Evolutionary conservation across 2,888 invertebrate species (phyloP).

Genomic region (Hyalella azteca): DNA sequence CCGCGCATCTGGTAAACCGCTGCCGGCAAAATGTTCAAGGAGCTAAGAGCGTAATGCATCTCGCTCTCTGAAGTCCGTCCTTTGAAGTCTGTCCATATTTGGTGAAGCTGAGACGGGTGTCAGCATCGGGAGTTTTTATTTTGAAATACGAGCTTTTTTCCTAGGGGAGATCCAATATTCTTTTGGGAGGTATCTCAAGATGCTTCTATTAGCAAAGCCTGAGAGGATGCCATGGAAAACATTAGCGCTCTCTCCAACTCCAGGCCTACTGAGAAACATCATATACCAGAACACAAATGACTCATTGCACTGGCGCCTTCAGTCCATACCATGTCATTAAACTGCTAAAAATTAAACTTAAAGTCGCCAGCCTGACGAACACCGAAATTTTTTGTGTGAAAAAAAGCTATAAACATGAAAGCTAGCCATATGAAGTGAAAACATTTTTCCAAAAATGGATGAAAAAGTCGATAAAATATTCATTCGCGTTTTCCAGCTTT

Average conservation of each 20-base stretch:
- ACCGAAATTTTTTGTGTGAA: too few species aligned
- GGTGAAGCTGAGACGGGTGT: conserved; percentile 5
- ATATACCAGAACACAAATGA: not conserved
- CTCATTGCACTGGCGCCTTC: not conserved
- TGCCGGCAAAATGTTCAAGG: not conserved
- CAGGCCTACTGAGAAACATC: not conserved
- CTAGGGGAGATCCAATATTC: conserved; percentile 22
- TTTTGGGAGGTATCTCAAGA: conserved; percentile 14
- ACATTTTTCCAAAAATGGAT: too few species aligned
- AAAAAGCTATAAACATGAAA: too few species aligned
- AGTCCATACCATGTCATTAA: not conserved
- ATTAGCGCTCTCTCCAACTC: not conserved
- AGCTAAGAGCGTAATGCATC: not conserved
- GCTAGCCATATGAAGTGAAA: too few species aligned
- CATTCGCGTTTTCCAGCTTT: too few species aligned
- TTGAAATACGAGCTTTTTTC: conserved; percentile 22
- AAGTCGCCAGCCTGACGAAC: too few species aligned
- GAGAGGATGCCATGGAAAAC: not conserved
- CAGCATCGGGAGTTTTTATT: conserved; percentile 2
- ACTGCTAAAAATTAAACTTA: not conserved
- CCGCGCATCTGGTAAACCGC: not conserved
- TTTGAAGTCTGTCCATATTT: conserved; percentile 12
- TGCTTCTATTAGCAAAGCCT: conserved; percentile 28
- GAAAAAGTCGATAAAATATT: too few species aligned
- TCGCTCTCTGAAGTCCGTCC: not conserved